These are phyloP conservation scores for Drosophila sordidula DNA, from an alignment of 2,888 invertebrate species.

Conservation along the genomic window DNA sequence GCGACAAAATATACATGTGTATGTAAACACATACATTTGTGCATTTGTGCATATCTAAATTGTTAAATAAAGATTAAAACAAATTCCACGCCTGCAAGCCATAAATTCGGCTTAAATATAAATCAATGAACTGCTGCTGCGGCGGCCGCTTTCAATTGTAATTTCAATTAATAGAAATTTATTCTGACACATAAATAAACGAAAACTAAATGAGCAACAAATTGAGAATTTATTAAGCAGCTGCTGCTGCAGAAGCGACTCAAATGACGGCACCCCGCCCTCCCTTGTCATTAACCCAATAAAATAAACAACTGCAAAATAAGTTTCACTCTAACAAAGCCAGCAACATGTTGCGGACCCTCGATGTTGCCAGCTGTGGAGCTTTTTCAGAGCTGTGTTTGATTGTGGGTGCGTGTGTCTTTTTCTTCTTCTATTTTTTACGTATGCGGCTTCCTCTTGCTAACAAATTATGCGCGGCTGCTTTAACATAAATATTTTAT, in stretches of 20 bases:
- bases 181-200: conserved; percentile 61
- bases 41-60: conserved; percentile 31
- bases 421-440: conserved; percentile 9
- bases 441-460: conserved; percentile 50
- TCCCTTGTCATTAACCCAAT: conserved; percentile 48
- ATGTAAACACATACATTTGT: background rate
- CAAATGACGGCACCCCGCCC: background rate
- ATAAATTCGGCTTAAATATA: conserved; percentile 65
- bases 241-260: background rate
- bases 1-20: conserved; percentile 4
- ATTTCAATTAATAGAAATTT: conserved; percentile 72
- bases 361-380: conserved; percentile 38
- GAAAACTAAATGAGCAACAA: conserved; percentile 50
- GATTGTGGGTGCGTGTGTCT: conserved; percentile 13
- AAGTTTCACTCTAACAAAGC: conserved; percentile 26
- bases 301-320: conserved; percentile 43
- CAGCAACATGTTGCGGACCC: conserved; percentile 59
- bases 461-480: conserved; percentile 69
- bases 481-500: conserved; percentile 63
- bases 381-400: conserved; percentile 25
- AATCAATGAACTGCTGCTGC: conserved; percentile 54
- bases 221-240: conserved; percentile 60
- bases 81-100: conserved; percentile 48
- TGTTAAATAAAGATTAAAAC: conserved; percentile 33
- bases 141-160: conserved; percentile 54